A percentile compares a stretch with the other conserved stretches of the same genome.
These are phyloP conservation scores for Oriolus oriolus DNA, from an alignment of 2,113 vertebrate species.

Conservation along the genomic window DNA sequence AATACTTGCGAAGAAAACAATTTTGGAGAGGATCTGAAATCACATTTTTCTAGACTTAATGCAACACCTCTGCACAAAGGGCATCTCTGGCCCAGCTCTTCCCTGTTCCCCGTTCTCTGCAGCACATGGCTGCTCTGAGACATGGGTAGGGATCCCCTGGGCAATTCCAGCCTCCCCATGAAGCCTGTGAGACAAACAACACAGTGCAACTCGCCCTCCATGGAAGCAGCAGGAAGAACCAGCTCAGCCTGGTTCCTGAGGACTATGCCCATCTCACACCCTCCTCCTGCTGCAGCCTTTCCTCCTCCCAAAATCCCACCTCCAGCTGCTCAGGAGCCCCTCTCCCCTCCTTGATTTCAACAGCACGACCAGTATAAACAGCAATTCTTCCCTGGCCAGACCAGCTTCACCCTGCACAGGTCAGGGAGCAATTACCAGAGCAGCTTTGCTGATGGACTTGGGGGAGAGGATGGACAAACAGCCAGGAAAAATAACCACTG, in stretches of 20 bases:
- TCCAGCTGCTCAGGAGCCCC: neutral
- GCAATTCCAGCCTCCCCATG: neutral
- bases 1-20: neutral
- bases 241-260: neutral
- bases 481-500: neutral
- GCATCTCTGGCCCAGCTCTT: neutral
- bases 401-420: neutral
- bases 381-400: neutral
- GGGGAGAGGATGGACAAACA: neutral
- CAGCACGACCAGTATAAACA: neutral
- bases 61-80: neutral
- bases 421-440: neutral
- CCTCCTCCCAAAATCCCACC: neutral
- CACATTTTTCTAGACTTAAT: neutral
- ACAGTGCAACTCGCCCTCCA: accelerated
- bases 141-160: accelerated
- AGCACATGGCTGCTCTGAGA: neutral
- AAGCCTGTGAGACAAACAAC: accelerated
- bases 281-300: neutral
- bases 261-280: neutral
- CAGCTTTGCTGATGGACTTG: neutral
- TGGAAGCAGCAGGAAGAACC: neutral
- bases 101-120: neutral
- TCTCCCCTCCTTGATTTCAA: neutral
- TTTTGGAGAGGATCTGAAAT: neutral